Evolutionary conservation across 2,888 invertebrate genomes (phyloP), one percentile per base, ranked within the genome.

Genomic region (Matsumyia berberina): DNA sequence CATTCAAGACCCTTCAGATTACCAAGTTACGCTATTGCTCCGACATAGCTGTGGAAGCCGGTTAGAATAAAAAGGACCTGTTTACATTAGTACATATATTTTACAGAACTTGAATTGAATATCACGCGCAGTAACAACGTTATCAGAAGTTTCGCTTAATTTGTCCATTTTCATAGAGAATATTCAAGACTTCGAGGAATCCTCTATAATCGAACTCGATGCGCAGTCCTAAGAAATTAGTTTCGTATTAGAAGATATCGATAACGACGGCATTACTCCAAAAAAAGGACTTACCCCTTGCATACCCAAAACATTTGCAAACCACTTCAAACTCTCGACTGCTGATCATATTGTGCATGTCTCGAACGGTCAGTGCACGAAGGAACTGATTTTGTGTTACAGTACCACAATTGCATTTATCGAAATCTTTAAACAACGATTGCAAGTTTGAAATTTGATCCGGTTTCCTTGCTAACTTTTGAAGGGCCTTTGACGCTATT

Each of bases 291-390:
- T 77, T 80, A 87, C 94, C 95, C 85, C 95, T 93, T 88, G 93
- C 93, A 87, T 94, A 93, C 51, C 94, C 94, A 91, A 96, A 96
- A 91, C 96, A 95, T 91, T 95, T 95, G 92, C 94, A 94, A 77
- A 96, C 88, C n/a, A 94, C 91, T 74, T 95, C 94, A 17, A 96
- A 92, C 91, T 96, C 96, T 33, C 93, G 93, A 78, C 93, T 93
- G 58, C 95, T 95, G 67, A 96, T 92, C 88, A 94, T 90, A 88
- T 93, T 91, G 87, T 94, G 92, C 93, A 96, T 93, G 35, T 93
- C 93, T 80, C 96, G 93, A 37, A 93, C 90, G 29, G 94, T 93
- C 46, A 96, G 92, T 58, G 94, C 95, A 88, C 95, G 94, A 87
- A 94, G 92, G 90, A 95, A 94, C 86, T 94, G 93, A 88, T 93